phyloP scores from a whole-genome alignment of 64 coral and sea anemone species.

The Porites lutea region DNA sequence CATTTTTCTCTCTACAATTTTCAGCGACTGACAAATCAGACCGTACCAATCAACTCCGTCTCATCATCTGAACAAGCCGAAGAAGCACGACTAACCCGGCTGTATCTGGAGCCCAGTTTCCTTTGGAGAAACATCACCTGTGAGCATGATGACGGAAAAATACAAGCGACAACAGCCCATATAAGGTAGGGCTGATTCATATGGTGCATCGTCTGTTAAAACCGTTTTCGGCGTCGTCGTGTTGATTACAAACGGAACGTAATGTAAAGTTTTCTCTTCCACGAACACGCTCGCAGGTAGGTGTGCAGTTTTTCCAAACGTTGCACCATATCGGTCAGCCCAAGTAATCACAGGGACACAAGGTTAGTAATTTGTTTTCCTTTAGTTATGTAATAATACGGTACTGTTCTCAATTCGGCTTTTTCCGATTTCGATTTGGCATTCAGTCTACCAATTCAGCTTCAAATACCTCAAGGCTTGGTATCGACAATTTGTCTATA shows the following conservation, averaged over 20 bases:
- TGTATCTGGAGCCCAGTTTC: too few relatives aligned
- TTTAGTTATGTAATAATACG: not conserved
- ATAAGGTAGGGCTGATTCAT: not conserved
- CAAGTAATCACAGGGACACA: not conserved
- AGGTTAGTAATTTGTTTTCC: not conserved
- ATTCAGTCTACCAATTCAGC: not conserved
- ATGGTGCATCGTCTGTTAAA: not conserved
- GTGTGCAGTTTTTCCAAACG: not conserved
- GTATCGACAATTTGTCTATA: too few relatives aligned
- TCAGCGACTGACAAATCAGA: too few relatives aligned
- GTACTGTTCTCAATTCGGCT: not conserved
- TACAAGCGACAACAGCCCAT: not conserved
- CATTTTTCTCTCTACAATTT: too few relatives aligned
- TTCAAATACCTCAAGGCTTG: too few relatives aligned
- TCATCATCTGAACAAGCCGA: too few relatives aligned
- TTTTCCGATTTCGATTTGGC: not conserved
- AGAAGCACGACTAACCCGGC: too few relatives aligned
- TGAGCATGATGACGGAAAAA: too few relatives aligned
- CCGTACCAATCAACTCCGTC: too few relatives aligned
- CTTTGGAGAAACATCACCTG: too few relatives aligned
- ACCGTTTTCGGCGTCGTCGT: not conserved
- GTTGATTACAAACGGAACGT: not conserved
- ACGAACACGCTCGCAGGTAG: too few relatives aligned
- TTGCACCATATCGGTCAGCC: not conserved
- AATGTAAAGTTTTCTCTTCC: not conserved